A percentile compares a stretch with the other conserved stretches of the same genome.
These are phyloP conservation scores for Microtus oregoni DNA, from an alignment of 2,113 vertebrate species.

Conservation along the genomic window DNA sequence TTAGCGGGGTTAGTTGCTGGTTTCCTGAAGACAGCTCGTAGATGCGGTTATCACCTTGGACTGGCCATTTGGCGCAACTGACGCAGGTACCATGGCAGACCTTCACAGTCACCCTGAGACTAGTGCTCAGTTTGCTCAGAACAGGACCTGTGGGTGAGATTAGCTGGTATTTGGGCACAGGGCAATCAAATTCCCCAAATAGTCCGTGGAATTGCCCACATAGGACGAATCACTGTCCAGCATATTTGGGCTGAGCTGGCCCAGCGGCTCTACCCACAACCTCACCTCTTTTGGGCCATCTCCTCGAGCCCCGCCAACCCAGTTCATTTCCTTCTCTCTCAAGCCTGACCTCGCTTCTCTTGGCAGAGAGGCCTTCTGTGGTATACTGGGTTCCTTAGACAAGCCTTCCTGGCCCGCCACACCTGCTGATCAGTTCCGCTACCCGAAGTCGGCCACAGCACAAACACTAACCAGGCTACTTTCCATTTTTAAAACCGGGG, in stretches of 20 bases:
- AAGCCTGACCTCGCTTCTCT: background rate
- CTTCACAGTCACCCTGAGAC: background rate
- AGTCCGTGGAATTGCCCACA: background rate
- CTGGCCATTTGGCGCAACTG: background rate
- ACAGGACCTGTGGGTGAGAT: background rate
- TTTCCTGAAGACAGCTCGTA: conserved; percentile 9
- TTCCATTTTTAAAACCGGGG: background rate
- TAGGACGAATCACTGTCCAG: background rate
- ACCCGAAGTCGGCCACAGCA: background rate
- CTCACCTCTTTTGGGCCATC: background rate
- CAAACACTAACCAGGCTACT: background rate
- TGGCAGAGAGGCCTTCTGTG: background rate
- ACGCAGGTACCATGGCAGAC: background rate
- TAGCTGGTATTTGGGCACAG: background rate
- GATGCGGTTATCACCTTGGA: background rate
- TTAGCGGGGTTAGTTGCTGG: background rate
- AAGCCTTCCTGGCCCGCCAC: background rate
- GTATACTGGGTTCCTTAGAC: background rate
- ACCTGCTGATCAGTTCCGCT: no score
- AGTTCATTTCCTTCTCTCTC: background rate
- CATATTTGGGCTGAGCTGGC: background rate
- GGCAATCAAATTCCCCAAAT: background rate
- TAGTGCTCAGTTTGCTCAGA: background rate
- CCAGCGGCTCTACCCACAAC: background rate
- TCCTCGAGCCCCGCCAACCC: background rate